These are phyloP conservation scores for Pycnonotus jocosus DNA, from an alignment of 2,113 vertebrate genomes.

Conservation along the genomic window DNA sequence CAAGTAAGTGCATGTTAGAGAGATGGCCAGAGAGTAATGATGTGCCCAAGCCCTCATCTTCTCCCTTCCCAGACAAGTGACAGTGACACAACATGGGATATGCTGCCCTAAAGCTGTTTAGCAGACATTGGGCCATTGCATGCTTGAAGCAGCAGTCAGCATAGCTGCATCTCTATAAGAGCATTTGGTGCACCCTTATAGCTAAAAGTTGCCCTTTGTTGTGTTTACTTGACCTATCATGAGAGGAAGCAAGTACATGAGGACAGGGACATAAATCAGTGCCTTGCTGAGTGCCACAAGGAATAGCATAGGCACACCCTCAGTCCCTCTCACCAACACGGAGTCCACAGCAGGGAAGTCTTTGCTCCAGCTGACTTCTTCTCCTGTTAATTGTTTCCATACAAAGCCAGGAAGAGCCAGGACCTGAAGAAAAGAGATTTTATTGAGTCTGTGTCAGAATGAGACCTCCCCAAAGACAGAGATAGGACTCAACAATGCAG, in stretches of 20 bases:
- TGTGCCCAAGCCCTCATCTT: background rate
- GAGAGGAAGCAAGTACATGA: background rate
- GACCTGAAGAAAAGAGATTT: slow-evolving; percentile 72
- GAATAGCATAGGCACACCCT: background rate
- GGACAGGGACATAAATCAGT: background rate
- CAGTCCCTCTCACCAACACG: slow-evolving; percentile 79
- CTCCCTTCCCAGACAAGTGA: background rate
- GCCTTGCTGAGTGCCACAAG: background rate
- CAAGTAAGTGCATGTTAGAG: background rate
- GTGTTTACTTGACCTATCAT: background rate
- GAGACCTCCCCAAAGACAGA: background rate
- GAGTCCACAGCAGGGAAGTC: slow-evolving; percentile 95
- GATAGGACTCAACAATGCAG: background rate
- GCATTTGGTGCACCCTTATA: background rate
- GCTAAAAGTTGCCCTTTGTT: background rate
- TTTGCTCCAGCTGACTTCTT: slow-evolving; percentile 92
- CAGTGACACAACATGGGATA: background rate
- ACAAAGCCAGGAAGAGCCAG: slow-evolving; percentile 92
- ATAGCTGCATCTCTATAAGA: background rate
- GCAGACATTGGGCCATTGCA: background rate
- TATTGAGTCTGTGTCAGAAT: background rate
- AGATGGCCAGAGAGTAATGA: background rate
- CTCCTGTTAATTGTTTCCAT: slow-evolving; percentile 95
- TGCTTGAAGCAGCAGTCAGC: background rate
- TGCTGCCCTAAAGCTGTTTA: background rate